Percentiles rank a stretch among this genome's conserved stretches.
These are phyloP conservation scores for Homarus americanus DNA, from an alignment of 1,140 invertebrate genomes.

Conservation along the genomic window DNA sequence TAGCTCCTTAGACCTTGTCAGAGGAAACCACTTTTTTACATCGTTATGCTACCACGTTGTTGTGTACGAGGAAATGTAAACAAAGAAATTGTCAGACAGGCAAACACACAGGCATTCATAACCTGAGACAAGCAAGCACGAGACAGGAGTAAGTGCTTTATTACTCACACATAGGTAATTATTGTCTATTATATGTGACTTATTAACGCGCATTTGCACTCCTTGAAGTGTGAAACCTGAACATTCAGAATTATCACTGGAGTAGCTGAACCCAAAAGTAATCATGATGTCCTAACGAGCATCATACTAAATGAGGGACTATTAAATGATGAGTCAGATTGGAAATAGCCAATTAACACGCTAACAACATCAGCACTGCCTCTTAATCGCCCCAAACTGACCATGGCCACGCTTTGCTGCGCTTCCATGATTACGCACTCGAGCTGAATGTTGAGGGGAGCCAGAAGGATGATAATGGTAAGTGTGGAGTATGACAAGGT, in stretches of 20 bases:
- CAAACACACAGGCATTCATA: too few species aligned
- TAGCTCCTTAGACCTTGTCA: too few species aligned
- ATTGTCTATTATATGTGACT: not conserved
- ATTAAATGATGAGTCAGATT: constrained; percentile 16
- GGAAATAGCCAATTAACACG: constrained; percentile 6
- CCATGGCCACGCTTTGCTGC: not conserved
- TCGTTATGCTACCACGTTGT: too few species aligned
- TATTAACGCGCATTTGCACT: not conserved
- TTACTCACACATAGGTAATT: too few species aligned
- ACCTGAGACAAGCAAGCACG: too few species aligned
- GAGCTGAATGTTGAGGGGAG: not conserved
- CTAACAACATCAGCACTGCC: constrained; percentile 1
- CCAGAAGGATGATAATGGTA: not conserved
- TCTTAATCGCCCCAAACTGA: not conserved
- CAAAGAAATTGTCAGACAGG: too few species aligned
- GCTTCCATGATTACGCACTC: not conserved
- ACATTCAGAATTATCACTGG: not conserved
- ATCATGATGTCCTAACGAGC: not conserved
- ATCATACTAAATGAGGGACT: not conserved
- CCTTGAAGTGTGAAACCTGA: not conserved
- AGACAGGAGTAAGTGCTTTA: too few species aligned
- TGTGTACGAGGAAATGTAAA: too few species aligned
- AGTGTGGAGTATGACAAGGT: too few species aligned
- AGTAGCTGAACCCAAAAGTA: not conserved
- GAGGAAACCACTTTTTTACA: too few species aligned